Evolutionary conservation across 2,888 invertebrate genomes (phyloP).

Genomic region (Syrista parreyssii): DNA sequence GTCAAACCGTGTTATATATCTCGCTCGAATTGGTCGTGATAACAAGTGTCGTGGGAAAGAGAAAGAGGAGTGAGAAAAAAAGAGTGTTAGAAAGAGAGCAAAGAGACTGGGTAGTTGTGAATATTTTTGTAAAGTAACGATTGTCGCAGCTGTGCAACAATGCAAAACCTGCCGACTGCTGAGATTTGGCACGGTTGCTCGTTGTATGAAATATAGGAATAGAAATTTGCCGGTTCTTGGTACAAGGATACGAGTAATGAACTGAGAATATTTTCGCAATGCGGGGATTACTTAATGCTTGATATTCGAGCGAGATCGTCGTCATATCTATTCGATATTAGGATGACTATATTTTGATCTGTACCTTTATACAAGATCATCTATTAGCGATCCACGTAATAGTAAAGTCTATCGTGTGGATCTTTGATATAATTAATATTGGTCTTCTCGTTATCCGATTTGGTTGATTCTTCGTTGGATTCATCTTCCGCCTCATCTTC

Average conservation of each 20-base stretch:
- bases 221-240: background rate
- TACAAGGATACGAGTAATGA: no score
- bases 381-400: conserved; percentile 37
- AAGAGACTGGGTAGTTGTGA: no score
- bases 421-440: conserved; percentile 28
- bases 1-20: background rate
- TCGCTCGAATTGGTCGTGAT: background rate
- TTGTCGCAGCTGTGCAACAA: no score
- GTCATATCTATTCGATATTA: conserved; percentile 1
- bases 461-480: no score
- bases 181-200: background rate
- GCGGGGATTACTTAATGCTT: no score
- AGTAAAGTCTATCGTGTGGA: conserved; percentile 39
- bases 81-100: no score
- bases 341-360: background rate
- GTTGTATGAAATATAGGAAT: background rate
- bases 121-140: no score
- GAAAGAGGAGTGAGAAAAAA: background rate
- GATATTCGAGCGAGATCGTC: background rate
- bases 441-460: no score
- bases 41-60: background rate
- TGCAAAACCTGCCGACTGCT: background rate
- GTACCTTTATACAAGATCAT: conserved; percentile 1
- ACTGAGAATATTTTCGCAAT: no score
- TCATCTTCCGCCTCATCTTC: conserved; percentile 8